Percentiles rank a stretch among this genome's conserved stretches.
These are phyloP conservation scores for Anastrepha ludens DNA, from an alignment of 1,140 invertebrate genomes.

Conservation along the genomic window DNA sequence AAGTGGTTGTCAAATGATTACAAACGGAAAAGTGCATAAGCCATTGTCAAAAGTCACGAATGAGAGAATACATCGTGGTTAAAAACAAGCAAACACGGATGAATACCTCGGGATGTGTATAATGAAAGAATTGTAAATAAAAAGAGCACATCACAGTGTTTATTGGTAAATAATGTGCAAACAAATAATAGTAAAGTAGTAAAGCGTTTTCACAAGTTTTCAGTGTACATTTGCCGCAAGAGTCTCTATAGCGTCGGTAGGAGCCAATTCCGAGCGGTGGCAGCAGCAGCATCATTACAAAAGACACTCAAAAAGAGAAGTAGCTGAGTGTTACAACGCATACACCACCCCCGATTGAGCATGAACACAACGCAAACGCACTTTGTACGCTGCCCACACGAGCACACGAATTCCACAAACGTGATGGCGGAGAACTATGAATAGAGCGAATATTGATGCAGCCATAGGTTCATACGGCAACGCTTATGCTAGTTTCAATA, in stretches of 20 bases:
- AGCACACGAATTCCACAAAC: conserved; percentile 53
- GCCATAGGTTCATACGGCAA: conserved; percentile 58
- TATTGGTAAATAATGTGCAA: neutral
- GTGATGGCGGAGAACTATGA: conserved; percentile 27
- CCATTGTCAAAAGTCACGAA: neutral
- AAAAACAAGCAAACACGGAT: neutral
- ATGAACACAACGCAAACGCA: conserved; percentile 47
- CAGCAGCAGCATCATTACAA: neutral
- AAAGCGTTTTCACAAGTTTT: neutral
- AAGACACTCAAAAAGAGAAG: neutral
- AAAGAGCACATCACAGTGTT: neutral
- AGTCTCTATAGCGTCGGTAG: neutral
- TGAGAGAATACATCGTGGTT: too few relatives aligned
- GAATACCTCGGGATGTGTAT: neutral
- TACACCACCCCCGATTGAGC: conserved; percentile 10
- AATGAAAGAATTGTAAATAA: neutral
- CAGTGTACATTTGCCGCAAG: neutral
- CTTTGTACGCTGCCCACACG: conserved; percentile 43
- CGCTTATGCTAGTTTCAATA: conserved; percentile 63
- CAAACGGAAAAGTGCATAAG: neutral
- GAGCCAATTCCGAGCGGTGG: neutral
- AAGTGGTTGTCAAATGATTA: neutral
- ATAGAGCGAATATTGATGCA: conserved; percentile 57
- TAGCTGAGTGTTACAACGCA: neutral
- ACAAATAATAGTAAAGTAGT: too few relatives aligned